phyloP scores from a whole-genome alignment of 1,140 invertebrate genomes.

The Cotesia glomerata region DNA sequence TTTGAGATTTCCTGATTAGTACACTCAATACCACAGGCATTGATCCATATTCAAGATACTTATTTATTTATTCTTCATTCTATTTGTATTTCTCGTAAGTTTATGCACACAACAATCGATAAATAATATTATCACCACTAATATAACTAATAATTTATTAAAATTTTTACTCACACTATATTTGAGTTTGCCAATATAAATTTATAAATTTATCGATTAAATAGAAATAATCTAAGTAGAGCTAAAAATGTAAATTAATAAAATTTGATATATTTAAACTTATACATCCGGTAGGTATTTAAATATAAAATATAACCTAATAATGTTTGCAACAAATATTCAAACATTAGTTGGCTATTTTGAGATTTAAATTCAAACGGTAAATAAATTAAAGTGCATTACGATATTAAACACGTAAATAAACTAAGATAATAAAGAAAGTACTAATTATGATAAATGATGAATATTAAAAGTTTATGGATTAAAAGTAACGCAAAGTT shows the following conservation, averaged over 20 bases:
- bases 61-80: too few species aligned
- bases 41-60: too few species aligned
- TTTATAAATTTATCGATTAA: not conserved
- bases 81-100: too few species aligned
- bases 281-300: constrained; percentile 24
- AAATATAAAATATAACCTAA: not conserved
- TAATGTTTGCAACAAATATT: not conserved
- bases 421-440: not conserved
- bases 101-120: too few species aligned
- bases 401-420: not conserved
- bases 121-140: too few species aligned
- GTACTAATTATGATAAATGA: not conserved
- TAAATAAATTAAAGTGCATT: not conserved
- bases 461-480: not conserved
- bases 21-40: too few species aligned
- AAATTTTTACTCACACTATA: too few species aligned
- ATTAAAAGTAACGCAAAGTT: too few species aligned
- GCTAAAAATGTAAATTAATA: not conserved
- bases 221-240: not conserved
- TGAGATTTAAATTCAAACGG: not conserved
- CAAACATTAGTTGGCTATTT: not conserved
- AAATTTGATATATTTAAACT: not conserved
- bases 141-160: too few species aligned
- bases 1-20: too few species aligned
- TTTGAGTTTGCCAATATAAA: not conserved